Conservation (phyloP, 2,113 vertebrate species). For the Puffinus mauretanicus region DNA sequence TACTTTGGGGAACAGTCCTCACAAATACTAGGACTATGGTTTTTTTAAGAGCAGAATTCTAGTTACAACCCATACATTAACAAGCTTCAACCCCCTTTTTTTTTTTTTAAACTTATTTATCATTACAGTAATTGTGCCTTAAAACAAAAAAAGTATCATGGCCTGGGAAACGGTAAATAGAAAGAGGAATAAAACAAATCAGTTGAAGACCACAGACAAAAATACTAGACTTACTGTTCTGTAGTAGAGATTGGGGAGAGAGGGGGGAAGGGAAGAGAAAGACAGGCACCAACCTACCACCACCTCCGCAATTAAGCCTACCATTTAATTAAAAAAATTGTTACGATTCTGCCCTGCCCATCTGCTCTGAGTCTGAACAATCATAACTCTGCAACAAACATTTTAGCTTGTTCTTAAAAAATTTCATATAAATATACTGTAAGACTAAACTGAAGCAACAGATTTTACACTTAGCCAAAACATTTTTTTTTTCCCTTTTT, state of each 20-base stretch:
- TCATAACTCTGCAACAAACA: conserved; percentile 79
- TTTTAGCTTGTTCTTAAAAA: conserved; percentile 74
- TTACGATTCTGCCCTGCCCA: conserved; percentile 83
- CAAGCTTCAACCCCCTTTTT: not conserved
- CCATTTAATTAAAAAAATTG: conserved; percentile 49
- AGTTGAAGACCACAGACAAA: not conserved
- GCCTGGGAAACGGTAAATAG: not conserved
- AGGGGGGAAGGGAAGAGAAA: conserved; percentile 35
- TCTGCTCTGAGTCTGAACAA: conserved; percentile 88
- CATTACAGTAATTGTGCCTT: not conserved
- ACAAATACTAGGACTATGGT: not conserved
- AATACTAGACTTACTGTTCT: not conserved
- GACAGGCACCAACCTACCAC: conserved; percentile 82
- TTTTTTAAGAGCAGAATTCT: not conserved
- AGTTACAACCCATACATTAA: not conserved
- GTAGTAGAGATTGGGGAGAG: not conserved
- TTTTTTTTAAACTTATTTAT: not conserved
- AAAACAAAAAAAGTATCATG: not conserved
- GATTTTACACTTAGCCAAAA: conserved; percentile 35
- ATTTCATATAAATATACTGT: conserved; percentile 52
- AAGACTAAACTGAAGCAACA: conserved; percentile 61
- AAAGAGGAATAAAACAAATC: not conserved
- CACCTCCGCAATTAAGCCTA: conserved; percentile 77
- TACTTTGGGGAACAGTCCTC: not conserved
- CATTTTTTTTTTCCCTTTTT: no score